Evolutionary conservation across 2,113 vertebrate species (phyloP), one percentile per base, ranked within the genome.

Genomic region (Hemichromis elongatus): DNA sequence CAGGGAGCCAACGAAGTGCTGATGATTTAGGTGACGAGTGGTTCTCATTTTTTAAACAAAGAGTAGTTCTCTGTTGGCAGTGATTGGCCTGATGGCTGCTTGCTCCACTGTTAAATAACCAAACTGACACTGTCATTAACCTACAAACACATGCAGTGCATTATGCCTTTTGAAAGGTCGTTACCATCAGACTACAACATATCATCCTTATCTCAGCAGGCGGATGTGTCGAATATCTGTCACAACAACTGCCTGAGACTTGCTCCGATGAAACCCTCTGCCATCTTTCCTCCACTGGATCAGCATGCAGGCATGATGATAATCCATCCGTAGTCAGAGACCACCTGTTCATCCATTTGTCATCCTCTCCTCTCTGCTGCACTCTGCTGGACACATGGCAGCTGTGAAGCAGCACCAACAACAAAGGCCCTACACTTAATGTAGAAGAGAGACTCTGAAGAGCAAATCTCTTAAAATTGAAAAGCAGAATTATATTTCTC

Each of bases 321-420:
- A 92, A 95, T 95, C 93, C 81, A 61, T 75, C 47, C 73, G 42
- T 66, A 90, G 45, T 79, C 81, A 86, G 55, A 77, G 84, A 83
- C 91, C 94, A 93, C 91, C 90, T 93, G 93, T 90, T 92, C 87
- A 83, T 80, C 45, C 24, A 54, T 84, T 87, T 68, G 21, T 45
- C 24, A 19, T 33, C 40, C 33, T 50, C 26, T 55, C 83, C 82
- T 86, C 85, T 93, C 83, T 94, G 82, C 90, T 91, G 88, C 86
- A 9, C 9, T 56, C 91, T 92, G 83, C 70, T 93, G 93, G 75
- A 80, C 61, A 37, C 26, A 55, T 56, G 79, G 42, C 40, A 45
- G 77, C 35, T 24, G 21, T 40, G 61, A 21, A 14, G 40, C 6
- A 7, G n/a, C 35, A 68, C 0, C 13, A 45, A 9, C 7, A 45